Base-by-base conservation (phyloP, 2,888 invertebrate species). In the Aphelenchoides bicaudatus region DNA sequence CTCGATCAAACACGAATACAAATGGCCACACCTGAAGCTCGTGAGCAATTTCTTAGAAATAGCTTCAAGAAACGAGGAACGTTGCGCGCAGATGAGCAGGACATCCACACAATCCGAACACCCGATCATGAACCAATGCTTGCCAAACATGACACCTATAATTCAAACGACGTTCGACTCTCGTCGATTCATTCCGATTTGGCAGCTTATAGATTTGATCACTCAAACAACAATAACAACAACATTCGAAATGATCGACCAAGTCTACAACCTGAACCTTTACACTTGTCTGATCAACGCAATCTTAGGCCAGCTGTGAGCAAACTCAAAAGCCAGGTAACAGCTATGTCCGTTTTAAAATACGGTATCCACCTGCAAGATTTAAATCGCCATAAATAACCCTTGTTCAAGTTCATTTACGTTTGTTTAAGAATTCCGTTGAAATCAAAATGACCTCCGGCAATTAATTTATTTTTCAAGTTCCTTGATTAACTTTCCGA, bases 61-160 rank as follows among this genome's bases (percentile, higher is more conserved):
- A 3, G 25, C 16, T 13, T 43, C 13, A 10, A 25, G 4, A 51
- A 51, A 4, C 38, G 52, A 30, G 38, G 28, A 13, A 37, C 52
- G 47, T 23, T 51, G 16, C 31, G 58, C 25, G 29, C 57, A 21
- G 58, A 51, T 28, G 39, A 38, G 23, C 38, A 23, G 27, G 58
- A 58, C 39, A 23, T 39, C 13, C 58, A 39, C 39, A 58, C 43
- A 1, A 39, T 39, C 10, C 38, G 13, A 29, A 50, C 27, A 3
- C 21, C 37, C 37, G 52, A 51, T 23, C 19, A 16, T n/a, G 52
- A 51, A 29, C 39, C 52, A 30, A 51, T 51, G 52, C 52, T 51
- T 8, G 25, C 23, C 8, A 30, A 34, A 21, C 21, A 19, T 8
- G 54, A 55, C 28, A 21, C 54, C 8, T 54, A 52, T 6, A 56